Percentiles rank a stretch among this genome's conserved stretches.
phyloP scores from a whole-genome alignment of 1,140 invertebrate genomes.

The Callitettix versicolor region DNA sequence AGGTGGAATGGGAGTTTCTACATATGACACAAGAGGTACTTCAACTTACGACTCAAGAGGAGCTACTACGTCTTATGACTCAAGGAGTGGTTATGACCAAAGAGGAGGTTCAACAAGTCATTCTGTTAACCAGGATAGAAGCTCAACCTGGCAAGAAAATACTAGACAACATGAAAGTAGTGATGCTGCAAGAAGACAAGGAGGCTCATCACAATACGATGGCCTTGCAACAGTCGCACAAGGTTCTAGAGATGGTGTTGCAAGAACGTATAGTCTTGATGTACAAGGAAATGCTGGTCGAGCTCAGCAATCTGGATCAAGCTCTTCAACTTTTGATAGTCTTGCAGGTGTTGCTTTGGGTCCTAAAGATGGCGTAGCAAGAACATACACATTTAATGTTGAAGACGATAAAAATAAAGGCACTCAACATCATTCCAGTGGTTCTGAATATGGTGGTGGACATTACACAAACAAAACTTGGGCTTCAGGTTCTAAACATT shows the following conservation, averaged over 20 bases:
- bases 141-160: background rate
- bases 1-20: too few species aligned
- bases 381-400: slow-evolving; percentile 22
- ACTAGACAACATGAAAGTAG: background rate
- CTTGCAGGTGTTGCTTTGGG: slow-evolving; percentile 18
- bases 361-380: slow-evolving; percentile 20
- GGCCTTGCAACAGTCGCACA: background rate
- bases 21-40: too few species aligned
- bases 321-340: slow-evolving; percentile 10
- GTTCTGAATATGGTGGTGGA: too few species aligned
- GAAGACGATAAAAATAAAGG: slow-evolving; percentile 7
- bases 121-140: too few species aligned
- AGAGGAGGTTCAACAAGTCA: too few species aligned
- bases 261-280: background rate
- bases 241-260: background rate
- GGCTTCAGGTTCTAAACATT: slow-evolving; percentile 2
- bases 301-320: background rate
- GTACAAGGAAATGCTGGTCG: too few species aligned
- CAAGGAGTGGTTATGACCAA: too few species aligned
- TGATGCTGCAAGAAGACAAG: background rate
- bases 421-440: background rate
- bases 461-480: background rate
- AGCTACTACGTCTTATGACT: too few species aligned
- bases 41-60: too few species aligned
- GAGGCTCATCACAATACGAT: slow-evolving; percentile 3